Evolutionary conservation across 2,888 invertebrate species (phyloP).

Genomic region (Dexiosoma caninum): DNA sequence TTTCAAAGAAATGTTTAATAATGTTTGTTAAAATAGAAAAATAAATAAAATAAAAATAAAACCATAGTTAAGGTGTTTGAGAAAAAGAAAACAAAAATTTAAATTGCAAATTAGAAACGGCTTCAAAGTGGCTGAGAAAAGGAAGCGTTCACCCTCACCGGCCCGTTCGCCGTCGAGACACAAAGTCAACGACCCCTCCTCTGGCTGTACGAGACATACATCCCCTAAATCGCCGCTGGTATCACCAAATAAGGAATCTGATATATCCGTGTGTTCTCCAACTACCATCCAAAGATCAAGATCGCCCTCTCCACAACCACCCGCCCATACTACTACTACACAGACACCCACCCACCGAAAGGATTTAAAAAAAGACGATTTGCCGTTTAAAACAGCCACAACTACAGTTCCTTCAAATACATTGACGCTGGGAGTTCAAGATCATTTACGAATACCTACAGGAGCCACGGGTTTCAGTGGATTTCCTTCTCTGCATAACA

Average conservation of each 20-base stretch:
- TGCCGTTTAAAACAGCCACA: slow-evolving; percentile 44
- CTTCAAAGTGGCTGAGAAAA: slow-evolving; percentile 77
- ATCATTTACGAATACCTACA: slow-evolving; percentile 74
- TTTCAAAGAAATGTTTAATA: too few relatives aligned
- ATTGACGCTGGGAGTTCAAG: slow-evolving; percentile 55
- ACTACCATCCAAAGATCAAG: slow-evolving; percentile 65
- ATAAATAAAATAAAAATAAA: too few relatives aligned
- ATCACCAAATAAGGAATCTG: slow-evolving; percentile 53
- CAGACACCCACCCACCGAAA: slow-evolving; percentile 19
- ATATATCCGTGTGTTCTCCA: slow-evolving; percentile 67
- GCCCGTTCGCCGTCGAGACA: slow-evolving; percentile 73
- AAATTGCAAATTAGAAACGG: slow-evolving; percentile 26
- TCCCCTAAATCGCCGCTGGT: slow-evolving; percentile 33
- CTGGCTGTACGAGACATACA: slow-evolving; percentile 15
- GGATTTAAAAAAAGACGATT: slow-evolving; percentile 22
- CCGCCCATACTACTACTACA: slow-evolving; percentile 72
- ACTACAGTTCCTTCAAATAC: slow-evolving; percentile 58
- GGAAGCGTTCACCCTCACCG: slow-evolving; percentile 75
- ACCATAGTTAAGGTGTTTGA: slow-evolving; percentile 16
- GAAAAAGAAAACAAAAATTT: not conserved
- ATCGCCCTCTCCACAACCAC: slow-evolving; percentile 67
- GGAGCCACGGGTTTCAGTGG: slow-evolving; percentile 75
- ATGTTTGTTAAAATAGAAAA: too few relatives aligned
- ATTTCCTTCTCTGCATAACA: slow-evolving; percentile 72
- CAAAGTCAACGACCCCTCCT: slow-evolving; percentile 66